Base-by-base conservation (phyloP, 2,797 vertebrate genomes). In the Pitangus sulphuratus region DNA sequence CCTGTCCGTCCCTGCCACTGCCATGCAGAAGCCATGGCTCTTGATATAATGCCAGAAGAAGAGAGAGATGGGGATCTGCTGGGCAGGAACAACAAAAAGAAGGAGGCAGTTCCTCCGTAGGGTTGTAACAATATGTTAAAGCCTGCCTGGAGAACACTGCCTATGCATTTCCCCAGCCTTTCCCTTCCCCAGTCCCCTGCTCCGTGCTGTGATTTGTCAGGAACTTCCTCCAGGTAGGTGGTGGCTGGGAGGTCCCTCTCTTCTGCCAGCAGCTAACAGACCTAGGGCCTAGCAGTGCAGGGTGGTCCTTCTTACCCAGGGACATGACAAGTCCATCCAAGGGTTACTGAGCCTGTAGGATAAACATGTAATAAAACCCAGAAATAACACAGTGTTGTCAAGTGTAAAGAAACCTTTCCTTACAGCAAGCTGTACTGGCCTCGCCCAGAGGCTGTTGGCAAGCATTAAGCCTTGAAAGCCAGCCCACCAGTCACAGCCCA, bases 351-450 rank as follows among this genome's bases (percentile, higher is more conserved):
- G 8, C 50, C 33, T 15, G 53, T 3, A 89, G 56, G 58, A 87
- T 5, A 62, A 94, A 66, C 17, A 16, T 37, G 74, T 66, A 80
- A 91, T 53, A 74, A 84, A 87, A 37, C 51, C 62, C 68, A 94
- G 81, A 88, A 93, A 89, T 80, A 93, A 80, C 58, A 87, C 47
- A 24, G 13, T 48, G 9, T 77, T 85, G 33, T 91, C 64, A 51
- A 91, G 40, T 6, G 5, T 80, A 53, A 80, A 72, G 53, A 93
- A 85, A 69, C 33, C 56, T 40, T 74, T 65, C 87, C 65, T 76
- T 33, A 58, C 62, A 69, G 44, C 58, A 89, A 68, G 35, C 25
- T 82, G 50, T 54, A 51, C 62, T 39, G 77, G 45, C 74, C 86
- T 92, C 64, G 7, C 44, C 75, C 78, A 24, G 51, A 28, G n/a